These are phyloP conservation scores for Isoperla grammatica DNA, from an alignment of 2,888 invertebrate species.

Conservation along the genomic window DNA sequence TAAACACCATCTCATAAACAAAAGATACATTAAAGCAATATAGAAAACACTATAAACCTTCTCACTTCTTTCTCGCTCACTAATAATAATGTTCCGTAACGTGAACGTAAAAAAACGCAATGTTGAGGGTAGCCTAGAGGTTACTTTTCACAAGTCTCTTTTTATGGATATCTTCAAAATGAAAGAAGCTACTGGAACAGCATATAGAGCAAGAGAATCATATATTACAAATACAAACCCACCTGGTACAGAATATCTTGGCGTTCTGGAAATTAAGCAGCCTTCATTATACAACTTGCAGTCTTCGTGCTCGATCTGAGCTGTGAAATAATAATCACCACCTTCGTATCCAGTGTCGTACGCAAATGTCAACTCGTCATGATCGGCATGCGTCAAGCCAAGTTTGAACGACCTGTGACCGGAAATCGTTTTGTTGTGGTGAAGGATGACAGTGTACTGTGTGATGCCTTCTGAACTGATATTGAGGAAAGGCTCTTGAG, in stretches of 20 bases:
- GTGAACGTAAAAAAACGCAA: too few relatives aligned
- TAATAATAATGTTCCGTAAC: too few relatives aligned
- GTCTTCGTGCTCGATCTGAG: neutral
- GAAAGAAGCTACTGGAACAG: neutral
- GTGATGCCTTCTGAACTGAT: neutral
- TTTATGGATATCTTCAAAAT: too few relatives aligned
- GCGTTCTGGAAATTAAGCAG: neutral
- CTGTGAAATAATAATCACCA: slow-evolving; percentile 6
- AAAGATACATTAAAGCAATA: too few relatives aligned
- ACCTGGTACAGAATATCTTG: neutral
- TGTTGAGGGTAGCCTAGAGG: too few relatives aligned
- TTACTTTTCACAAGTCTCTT: too few relatives aligned
- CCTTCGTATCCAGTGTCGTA: neutral
- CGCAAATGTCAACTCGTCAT: neutral
- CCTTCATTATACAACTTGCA: neutral
- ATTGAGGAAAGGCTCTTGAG: neutral
- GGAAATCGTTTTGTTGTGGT: neutral
- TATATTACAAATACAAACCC: too few relatives aligned
- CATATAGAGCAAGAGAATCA: neutral
- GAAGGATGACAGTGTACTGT: neutral
- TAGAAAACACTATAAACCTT: too few relatives aligned
- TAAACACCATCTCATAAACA: too few relatives aligned
- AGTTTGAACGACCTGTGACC: neutral
- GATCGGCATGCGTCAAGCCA: neutral
- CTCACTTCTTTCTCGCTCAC: too few relatives aligned